Percentiles rank a stretch among this genome's conserved stretches.
These are phyloP conservation scores for Musca vetustissima DNA, from an alignment of 1,140 invertebrate species.

Conservation along the genomic window DNA sequence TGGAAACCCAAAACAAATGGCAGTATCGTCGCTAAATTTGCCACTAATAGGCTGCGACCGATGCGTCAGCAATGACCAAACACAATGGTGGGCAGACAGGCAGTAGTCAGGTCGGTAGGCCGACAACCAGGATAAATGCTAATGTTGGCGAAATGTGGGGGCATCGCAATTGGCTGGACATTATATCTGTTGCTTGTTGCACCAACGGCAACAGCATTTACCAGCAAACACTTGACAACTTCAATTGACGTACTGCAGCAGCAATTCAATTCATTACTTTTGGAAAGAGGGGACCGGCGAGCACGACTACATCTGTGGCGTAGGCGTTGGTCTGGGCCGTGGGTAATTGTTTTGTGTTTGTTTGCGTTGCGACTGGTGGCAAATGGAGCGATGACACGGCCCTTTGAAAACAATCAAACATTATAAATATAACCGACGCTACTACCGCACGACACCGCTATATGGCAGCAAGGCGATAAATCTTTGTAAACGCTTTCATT, in stretches of 20 bases:
- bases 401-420: background rate
- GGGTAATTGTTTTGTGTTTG: conserved; percentile 4
- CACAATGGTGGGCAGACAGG: background rate
- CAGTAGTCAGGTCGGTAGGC: no score
- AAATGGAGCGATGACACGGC: conserved; percentile 23
- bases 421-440: conserved; percentile 8
- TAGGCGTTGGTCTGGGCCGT: background rate
- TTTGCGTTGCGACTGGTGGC: background rate
- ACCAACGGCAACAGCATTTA: background rate
- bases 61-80: background rate
- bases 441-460: conserved; percentile 11
- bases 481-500: conserved; percentile 32
- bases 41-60: no score
- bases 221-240: conserved; percentile 17
- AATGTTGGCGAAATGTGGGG: background rate
- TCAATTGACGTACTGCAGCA: background rate
- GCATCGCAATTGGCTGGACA: background rate
- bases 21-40: no score
- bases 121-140: background rate
- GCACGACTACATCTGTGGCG: no score
- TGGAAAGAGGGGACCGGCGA: background rate
- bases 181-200: conserved; percentile 11
- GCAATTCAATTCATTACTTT: background rate
- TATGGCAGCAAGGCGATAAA: conserved; percentile 27
- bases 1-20: no score